Evolutionary conservation across 2,888 invertebrate species (phyloP), one percentile per base, ranked within the genome.

Genomic region (Lathronympha strigana): DNA sequence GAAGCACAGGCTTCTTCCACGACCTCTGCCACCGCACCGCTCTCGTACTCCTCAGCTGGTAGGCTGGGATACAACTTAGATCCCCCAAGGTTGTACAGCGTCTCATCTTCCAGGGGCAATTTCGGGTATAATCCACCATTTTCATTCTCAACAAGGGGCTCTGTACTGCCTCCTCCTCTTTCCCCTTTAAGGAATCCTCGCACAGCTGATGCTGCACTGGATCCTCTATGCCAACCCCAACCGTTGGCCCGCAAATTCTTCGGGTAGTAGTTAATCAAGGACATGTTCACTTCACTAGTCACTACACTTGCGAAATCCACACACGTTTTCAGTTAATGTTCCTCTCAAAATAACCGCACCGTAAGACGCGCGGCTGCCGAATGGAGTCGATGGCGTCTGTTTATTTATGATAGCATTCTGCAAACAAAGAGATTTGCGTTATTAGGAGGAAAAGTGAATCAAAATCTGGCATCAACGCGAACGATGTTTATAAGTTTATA

Each of bases 241-340:
- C 92, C 92, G 64, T 90, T 87, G 47, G 90, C 90, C 63, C 83
- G 88, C 66, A 91, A 87, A 71, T 92, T 92, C 78, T 90, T 91
- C 71, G 91, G 90, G 69, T 90, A 92, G 68, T 89, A 87, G 68
- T 76, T 83, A 25, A 87, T 73, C 61, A 76, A 70, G 15, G 69
- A 67, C 78, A 77, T 78, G 58, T 63, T 70, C 47, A 51, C 63
- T 63, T 70, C 47, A 51, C 63, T 60, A 45, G 43, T 67, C 58
- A 50, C 13, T 33, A 55, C 69, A 72, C 70, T 54, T 54, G 15
- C 67, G 67, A 68, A 70, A 68, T 33, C 71, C 71, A 47, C 43
- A 55, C 68, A 68, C 71, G 70, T 71, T 69, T 71, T 50, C 54
- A 68, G 69, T 63, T 63, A 70, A 68, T 64, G 66, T 68, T 54